These are phyloP conservation scores for Mycetomoellerius zeteki DNA, from an alignment of 1,140 invertebrate genomes.

Conservation along the genomic window DNA sequence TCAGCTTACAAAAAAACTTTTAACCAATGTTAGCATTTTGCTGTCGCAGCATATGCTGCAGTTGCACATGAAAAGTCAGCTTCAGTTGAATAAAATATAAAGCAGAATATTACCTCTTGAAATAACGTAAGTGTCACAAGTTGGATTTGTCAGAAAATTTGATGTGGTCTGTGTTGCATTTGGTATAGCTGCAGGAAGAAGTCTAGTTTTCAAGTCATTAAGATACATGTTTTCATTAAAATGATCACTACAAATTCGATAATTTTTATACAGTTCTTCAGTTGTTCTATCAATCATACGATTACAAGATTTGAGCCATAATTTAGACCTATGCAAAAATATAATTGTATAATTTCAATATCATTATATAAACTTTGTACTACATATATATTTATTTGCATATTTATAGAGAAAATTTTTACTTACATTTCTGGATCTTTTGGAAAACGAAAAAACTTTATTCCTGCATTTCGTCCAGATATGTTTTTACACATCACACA, in stretches of 20 bases:
- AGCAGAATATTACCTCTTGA: too few species aligned
- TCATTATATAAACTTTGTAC: conserved; percentile 4
- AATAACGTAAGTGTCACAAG: too few species aligned
- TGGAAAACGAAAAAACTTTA: too few species aligned
- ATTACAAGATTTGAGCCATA: conserved; percentile 1
- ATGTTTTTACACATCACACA: too few species aligned
- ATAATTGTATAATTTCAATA: background rate
- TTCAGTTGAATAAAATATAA: too few species aligned
- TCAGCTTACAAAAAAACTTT: too few species aligned
- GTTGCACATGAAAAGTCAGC: too few species aligned
- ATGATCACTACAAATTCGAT: conserved; percentile 6
- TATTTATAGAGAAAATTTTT: background rate
- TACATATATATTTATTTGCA: background rate
- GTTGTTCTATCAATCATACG: background rate
- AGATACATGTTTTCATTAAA: background rate
- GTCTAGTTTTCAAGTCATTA: conserved; percentile 4
- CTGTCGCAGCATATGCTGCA: too few species aligned
- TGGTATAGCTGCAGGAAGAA: background rate
- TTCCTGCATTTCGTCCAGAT: too few species aligned
- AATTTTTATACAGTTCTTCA: background rate
- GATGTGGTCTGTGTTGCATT: background rate
- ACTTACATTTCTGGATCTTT: background rate
- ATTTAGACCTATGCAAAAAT: background rate
- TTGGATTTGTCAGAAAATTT: background rate
- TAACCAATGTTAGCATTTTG: too few species aligned